Percentiles rank a stretch among this genome's conserved stretches.
Evolutionary conservation across 35 echinoderm and acorn worm species (phyloP).

Genomic region (Anneissia japonica): DNA sequence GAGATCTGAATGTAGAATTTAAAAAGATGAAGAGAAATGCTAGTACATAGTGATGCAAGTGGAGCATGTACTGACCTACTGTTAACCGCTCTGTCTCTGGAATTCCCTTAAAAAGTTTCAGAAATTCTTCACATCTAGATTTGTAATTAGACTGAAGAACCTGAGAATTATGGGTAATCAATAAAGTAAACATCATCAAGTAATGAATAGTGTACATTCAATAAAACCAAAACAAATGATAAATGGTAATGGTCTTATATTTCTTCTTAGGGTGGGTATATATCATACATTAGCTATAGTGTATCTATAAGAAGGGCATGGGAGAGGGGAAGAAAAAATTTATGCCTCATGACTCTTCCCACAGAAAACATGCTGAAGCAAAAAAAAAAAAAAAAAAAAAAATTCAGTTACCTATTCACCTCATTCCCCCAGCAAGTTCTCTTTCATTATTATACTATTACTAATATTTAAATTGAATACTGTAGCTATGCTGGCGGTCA

Average conservation of each 20-base stretch:
- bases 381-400: not conserved
- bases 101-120: constrained; percentile 73
- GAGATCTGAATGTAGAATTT: too few relatives aligned
- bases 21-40: not conserved
- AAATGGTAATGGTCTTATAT: too few relatives aligned
- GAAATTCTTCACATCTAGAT: constrained; percentile 82
- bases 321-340: too few relatives aligned
- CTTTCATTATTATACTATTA: not conserved
- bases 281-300: too few relatives aligned
- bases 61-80: constrained; percentile 39
- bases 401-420: not conserved
- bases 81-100: constrained; percentile 72
- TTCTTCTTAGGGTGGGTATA: too few relatives aligned
- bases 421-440: not conserved
- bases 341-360: too few relatives aligned
- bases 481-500: not conserved
- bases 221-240: not conserved
- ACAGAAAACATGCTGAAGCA: not conserved
- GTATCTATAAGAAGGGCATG: too few relatives aligned
- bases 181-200: not conserved
- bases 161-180: constrained; percentile 23
- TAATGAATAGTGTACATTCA: not conserved
- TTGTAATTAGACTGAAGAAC: constrained; percentile 76
- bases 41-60: not conserved
- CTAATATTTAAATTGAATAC: not conserved